These are phyloP conservation scores for Cephalopterus ornatus DNA, from an alignment of 2,113 vertebrate genomes.

Conservation along the genomic window DNA sequence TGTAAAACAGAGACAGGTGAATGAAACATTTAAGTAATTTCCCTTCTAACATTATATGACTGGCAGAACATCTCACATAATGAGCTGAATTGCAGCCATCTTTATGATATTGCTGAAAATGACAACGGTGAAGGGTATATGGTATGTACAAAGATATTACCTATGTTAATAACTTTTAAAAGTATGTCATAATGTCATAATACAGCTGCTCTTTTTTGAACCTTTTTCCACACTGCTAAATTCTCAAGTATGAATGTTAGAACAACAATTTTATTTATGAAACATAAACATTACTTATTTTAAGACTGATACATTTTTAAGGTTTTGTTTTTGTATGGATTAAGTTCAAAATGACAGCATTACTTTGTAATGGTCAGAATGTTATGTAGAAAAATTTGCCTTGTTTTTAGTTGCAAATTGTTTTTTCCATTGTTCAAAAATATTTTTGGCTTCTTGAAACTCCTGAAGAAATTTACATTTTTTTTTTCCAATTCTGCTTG, in stretches of 20 bases:
- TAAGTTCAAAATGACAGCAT: background rate
- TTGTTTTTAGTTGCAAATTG: background rate
- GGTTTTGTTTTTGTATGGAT: background rate
- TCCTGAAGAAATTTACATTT: background rate
- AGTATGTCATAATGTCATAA: background rate
- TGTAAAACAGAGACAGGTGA: background rate
- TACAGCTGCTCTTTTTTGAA: background rate
- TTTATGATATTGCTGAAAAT: background rate
- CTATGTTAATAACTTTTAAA: background rate
- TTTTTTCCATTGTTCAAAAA: background rate
- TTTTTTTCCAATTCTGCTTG: background rate
- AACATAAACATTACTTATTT: background rate
- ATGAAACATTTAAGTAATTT: background rate
- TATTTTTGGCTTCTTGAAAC: background rate
- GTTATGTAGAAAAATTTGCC: background rate
- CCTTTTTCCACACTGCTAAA: background rate
- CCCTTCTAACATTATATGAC: background rate
- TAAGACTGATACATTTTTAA: background rate
- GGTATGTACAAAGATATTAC: background rate
- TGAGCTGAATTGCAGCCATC: background rate
- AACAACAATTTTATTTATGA: background rate
- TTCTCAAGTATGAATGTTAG: background rate
- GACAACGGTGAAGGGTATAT: background rate
- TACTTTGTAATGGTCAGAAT: background rate
- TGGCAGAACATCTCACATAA: background rate